A percentile compares a stretch with the other conserved stretches of the same genome.
Evolutionary conservation across 1,140 invertebrate species (phyloP).

Genomic region (Orchesella cincta): DNA sequence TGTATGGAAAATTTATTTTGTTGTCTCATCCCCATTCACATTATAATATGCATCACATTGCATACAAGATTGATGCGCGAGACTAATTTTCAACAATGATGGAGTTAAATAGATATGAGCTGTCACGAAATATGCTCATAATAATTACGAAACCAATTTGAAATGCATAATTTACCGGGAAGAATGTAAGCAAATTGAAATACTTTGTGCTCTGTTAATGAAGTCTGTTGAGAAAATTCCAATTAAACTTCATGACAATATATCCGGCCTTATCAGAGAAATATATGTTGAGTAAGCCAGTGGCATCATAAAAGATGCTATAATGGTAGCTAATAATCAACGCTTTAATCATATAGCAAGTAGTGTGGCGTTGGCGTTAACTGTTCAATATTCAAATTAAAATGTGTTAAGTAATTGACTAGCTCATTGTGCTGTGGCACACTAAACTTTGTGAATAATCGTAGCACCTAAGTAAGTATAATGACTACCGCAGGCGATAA

Average conservation of each 20-base stretch:
- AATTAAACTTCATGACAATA: background rate
- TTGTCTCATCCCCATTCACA: background rate
- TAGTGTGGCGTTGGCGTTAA: background rate
- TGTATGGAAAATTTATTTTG: background rate
- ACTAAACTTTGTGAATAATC: no score
- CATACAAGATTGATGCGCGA: background rate
- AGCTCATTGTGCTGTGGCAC: no score
- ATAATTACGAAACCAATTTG: constrained; percentile 1
- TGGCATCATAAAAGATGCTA: background rate
- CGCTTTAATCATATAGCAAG: background rate
- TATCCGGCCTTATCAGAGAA: no score
- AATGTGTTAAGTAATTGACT: background rate
- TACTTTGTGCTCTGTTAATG: constrained; percentile 8
- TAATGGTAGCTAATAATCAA: background rate
- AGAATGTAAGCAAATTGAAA: background rate
- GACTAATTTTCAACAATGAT: constrained; percentile 12
- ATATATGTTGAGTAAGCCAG: no score
- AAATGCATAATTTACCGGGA: constrained; percentile 2
- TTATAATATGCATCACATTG: background rate
- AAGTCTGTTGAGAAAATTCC: constrained; percentile 3
- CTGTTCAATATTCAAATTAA: background rate
- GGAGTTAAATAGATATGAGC: background rate
- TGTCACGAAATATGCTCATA: constrained; percentile 7
- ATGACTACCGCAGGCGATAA: no score
- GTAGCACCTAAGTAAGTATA: no score